phyloP scores from a whole-genome alignment of 2,888 invertebrate genomes.

The Phalangium opilio region DNA sequence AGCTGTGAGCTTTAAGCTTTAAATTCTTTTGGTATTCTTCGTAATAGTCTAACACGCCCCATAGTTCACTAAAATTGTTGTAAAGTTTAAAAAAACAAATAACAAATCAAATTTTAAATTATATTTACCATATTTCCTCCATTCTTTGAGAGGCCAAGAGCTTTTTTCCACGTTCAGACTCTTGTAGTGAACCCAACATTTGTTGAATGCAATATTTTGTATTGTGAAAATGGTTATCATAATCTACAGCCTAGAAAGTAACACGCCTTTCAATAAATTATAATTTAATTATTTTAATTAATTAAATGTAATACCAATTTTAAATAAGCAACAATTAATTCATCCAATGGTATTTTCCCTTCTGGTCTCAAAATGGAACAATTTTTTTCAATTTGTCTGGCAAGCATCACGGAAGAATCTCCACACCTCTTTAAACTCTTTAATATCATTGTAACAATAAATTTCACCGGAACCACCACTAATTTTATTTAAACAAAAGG shows the following conservation, averaged over 20 bases:
- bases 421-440: constrained; percentile 54
- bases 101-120: too few species aligned
- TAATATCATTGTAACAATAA: constrained; percentile 54
- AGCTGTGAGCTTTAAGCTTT: too few species aligned
- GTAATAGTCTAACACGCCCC: too few species aligned
- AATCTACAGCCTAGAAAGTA: constrained; percentile 62
- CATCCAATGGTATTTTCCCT: constrained; percentile 57
- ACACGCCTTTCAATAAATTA: constrained; percentile 32
- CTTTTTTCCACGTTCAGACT: constrained; percentile 53
- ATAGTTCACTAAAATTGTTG: too few species aligned
- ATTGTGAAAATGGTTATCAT: constrained; percentile 78
- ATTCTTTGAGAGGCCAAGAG: constrained; percentile 73
- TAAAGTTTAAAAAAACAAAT: too few species aligned
- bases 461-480: constrained; percentile 90
- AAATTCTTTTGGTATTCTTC: too few species aligned
- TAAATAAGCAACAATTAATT: constrained; percentile 48
- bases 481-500: too few species aligned
- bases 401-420: constrained; percentile 84
- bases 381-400: constrained; percentile 82
- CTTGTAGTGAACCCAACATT: constrained; percentile 76
- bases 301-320: constrained; percentile 28
- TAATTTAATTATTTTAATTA: background rate
- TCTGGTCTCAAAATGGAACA: constrained; percentile 72
- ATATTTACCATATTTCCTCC: constrained; percentile 62
- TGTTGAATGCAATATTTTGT: constrained; percentile 92